phyloP scores from a whole-genome alignment of 2,113 vertebrate genomes.

The Nestor notabilis region DNA sequence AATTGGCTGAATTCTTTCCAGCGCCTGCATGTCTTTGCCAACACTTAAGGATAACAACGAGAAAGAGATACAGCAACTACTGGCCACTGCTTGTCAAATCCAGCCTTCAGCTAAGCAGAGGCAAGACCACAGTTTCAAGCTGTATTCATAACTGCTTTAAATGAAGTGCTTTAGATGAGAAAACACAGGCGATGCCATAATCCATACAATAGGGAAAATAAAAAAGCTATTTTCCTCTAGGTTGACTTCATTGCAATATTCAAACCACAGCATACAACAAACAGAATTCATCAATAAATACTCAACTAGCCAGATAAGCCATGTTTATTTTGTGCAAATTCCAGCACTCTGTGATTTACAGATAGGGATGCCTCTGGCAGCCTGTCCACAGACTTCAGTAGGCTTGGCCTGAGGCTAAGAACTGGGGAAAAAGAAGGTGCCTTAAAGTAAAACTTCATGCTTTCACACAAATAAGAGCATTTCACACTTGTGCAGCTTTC shows the following conservation, averaged over 20 bases:
- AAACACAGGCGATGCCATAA: background rate
- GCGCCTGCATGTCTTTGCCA: background rate
- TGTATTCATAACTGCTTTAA: background rate
- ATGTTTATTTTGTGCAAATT: background rate
- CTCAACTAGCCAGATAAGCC: background rate
- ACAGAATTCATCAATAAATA: slow-evolving; percentile 2
- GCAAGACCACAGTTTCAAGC: background rate
- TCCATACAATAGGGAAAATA: accelerated
- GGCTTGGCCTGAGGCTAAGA: background rate
- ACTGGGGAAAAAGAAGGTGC: background rate
- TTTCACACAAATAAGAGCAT: background rate
- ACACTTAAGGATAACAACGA: background rate
- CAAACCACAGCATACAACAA: background rate
- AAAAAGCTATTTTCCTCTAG: background rate
- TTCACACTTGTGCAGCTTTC: background rate
- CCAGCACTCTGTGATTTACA: slow-evolving; percentile 7
- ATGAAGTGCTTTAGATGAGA: background rate
- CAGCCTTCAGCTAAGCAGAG: background rate
- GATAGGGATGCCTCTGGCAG: background rate
- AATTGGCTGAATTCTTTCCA: background rate
- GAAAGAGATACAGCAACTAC: background rate
- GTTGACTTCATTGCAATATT: background rate
- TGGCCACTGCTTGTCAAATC: background rate
- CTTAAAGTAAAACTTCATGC: background rate
- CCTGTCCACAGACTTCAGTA: background rate